Evolutionary conservation across 2,888 invertebrate genomes (phyloP), one percentile per base, ranked within the genome.

Genomic region (Candidula unifasciata): DNA sequence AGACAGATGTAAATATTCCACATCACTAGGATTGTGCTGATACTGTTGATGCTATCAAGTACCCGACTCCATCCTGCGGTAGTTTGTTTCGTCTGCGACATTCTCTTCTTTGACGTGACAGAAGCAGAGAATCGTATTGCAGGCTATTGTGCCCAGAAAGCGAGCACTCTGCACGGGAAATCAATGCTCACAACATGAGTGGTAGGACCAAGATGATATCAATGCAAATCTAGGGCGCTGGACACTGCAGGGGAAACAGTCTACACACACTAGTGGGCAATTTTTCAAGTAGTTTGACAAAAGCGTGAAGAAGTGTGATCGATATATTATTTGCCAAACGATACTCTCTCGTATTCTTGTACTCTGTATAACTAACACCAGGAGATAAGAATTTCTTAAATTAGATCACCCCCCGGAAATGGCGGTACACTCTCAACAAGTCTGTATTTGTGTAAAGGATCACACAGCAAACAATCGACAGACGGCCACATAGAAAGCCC

Each of bases 381-480:
- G 35, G 60, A 77, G 60, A 60, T 77, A 64, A 77, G 37, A 60
- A 77, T 35, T 52, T 77, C 77, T 57, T 5, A 77, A 77, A 77
- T 77, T 57, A 57, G 60, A 77, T 77, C 60, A 77, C 60, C 57
- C 60, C 60, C 60, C 35, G 35, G 33, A 57, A 60, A 57, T 44
- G 73, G 73, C n/a, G 73, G 73, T 73, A 73, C 73, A 54, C 57
- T 60, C 44, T 68, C 80, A 80, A 80, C 68, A 80, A 80, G 80
- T 66, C 80, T 80, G 66, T 80, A 44, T 80, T 80, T 80, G 80
- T 69, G 66, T 27, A 80, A 52, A 54, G 52, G 80, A 80, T 80
- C 80, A 69, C 68, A 80, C 68, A 24, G 52, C 52, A 80, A 80
- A 80, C 68, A 80, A 52, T 80, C 80, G 18, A 52, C 60, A 79